These are phyloP conservation scores for Netelia virgata DNA, from an alignment of 2,888 invertebrate species.

Conservation along the genomic window DNA sequence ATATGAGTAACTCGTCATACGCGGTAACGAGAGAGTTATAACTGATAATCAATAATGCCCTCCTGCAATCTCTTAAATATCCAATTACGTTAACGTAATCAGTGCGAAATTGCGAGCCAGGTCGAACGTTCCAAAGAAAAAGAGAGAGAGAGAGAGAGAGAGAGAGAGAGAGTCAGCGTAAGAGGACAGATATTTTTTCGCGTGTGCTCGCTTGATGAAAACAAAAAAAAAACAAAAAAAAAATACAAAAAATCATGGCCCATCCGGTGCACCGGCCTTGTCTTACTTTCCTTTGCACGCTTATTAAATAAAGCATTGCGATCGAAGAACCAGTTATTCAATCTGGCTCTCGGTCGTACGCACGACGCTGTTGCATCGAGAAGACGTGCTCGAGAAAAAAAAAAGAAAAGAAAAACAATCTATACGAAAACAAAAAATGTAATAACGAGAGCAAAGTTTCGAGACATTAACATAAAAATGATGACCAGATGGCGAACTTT, in stretches of 20 bases:
- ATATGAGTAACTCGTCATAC: conserved; percentile 39
- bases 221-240: conserved; percentile 12
- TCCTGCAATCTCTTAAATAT: conserved; percentile 55
- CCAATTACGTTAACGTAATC: conserved; percentile 68
- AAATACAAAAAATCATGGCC: conserved; percentile 62
- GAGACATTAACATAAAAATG: conserved; percentile 62
- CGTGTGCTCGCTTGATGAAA: conserved; percentile 59
- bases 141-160: conserved; percentile 7
- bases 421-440: conserved; percentile 2
- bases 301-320: conserved; percentile 56
- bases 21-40: conserved; percentile 7
- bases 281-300: conserved; percentile 61
- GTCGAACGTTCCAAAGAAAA: conserved; percentile 1
- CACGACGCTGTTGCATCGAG: conserved; percentile 44
- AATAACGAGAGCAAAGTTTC: conserved; percentile 38
- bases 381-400: conserved; percentile 37
- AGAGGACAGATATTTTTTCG: conserved; percentile 52
- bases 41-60: conserved; percentile 63
- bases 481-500: conserved; percentile 66
- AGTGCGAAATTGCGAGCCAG: conserved; percentile 60
- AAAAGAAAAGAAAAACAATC: conserved; percentile 25
- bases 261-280: conserved; percentile 55
- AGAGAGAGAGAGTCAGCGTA: no score
- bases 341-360: conserved; percentile 39
- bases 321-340: conserved; percentile 66